Evolutionary conservation across 2,113 vertebrate species (phyloP).

Genomic region (Formicarius rufipectus): DNA sequence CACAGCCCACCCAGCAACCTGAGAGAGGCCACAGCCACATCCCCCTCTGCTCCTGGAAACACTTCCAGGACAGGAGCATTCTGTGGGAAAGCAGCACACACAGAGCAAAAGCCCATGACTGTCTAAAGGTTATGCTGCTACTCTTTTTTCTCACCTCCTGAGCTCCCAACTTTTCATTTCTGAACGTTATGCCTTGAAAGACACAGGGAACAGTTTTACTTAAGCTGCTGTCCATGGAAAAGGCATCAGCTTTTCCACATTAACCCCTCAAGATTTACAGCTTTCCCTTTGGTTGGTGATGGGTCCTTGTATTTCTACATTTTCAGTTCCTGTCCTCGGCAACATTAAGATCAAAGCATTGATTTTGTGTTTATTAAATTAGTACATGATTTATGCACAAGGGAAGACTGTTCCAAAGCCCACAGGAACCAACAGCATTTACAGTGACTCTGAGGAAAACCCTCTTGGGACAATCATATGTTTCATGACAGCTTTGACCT

Average conservation of each 20-base stretch:
- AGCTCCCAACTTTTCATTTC: not conserved
- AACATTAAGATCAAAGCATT: not conserved
- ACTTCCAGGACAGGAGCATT: not conserved
- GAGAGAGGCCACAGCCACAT: not conserved
- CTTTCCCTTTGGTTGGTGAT: not conserved
- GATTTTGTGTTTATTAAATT: not conserved
- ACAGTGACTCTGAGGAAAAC: not conserved
- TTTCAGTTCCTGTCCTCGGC: not conserved
- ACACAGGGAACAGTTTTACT: not conserved
- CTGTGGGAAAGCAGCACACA: not conserved
- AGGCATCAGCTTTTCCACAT: not conserved
- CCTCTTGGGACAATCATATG: not conserved
- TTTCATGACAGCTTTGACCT: not conserved
- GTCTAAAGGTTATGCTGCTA: not conserved
- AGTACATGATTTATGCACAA: not conserved
- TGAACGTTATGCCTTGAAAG: not conserved
- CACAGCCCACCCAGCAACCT: rapidly evolving
- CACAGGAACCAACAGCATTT: not conserved
- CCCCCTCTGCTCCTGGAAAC: not conserved
- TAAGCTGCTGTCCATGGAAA: rapidly evolving
- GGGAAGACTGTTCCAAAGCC: not conserved
- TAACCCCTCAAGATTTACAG: not conserved
- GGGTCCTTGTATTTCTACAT: not conserved
- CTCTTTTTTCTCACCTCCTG: not conserved
- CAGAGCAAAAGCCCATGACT: not conserved